A percentile compares a stretch with the other conserved stretches of the same genome.
phyloP scores from a whole-genome alignment of 2,113 vertebrate genomes.

The Carassius gibelio region DNA sequence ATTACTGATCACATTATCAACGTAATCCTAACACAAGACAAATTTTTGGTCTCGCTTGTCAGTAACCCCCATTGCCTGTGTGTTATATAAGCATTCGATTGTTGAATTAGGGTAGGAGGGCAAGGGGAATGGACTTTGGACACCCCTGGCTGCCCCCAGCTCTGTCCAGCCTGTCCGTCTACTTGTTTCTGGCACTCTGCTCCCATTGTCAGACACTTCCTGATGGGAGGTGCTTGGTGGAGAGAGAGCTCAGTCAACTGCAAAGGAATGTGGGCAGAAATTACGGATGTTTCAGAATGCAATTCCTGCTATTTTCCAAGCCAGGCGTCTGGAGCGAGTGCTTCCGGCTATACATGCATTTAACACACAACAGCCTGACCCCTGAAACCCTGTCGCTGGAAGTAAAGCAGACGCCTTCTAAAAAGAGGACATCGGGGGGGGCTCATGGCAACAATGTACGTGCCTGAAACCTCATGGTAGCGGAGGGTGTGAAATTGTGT shows the following conservation, averaged over 20 bases:
- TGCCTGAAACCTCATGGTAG: conserved; percentile 1
- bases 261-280: conserved; percentile 76
- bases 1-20: no score
- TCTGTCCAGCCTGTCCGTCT: conserved; percentile 72
- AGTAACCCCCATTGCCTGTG: background rate
- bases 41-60: background rate
- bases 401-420: conserved; percentile 43
- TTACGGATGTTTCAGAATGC: conserved; percentile 69
- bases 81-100: conserved; percentile 6
- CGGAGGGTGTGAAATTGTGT: background rate
- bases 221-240: conserved; percentile 74
- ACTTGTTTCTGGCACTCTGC: conserved; percentile 77
- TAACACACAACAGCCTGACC: conserved; percentile 35
- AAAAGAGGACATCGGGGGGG: conserved; percentile 28
- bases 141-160: conserved; percentile 47
- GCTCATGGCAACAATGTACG: conserved; percentile 1
- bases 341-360: conserved; percentile 60
- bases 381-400: conserved; percentile 30
- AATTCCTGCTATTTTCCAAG: conserved; percentile 67
- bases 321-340: conserved; percentile 63
- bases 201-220: conserved; percentile 79
- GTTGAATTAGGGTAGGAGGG: conserved; percentile 22
- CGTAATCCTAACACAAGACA: background rate
- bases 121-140: conserved; percentile 38
- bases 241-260: conserved; percentile 75